Base-by-base conservation (phyloP, 1,140 invertebrate genomes). In the Calycopis cecrops region DNA sequence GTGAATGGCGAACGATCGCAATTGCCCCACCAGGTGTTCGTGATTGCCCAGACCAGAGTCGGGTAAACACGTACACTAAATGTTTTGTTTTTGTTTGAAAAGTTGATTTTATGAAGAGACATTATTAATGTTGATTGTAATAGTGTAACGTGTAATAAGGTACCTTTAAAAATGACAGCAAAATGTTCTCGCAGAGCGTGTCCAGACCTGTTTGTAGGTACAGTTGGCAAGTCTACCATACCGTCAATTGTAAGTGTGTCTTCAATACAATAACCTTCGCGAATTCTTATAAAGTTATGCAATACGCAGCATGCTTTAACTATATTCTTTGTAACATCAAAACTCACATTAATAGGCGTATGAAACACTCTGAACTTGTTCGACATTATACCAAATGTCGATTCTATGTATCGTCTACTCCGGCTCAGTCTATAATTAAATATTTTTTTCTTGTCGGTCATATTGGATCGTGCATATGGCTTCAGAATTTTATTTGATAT, bases 401-500 rank as follows among this genome's bases (percentile, higher is more conserved):
- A 52, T 34, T 51, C 49, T 51, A 52, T 52, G 35, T 52, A 52
- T 16, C 50, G 28, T 49, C 48, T 49, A 34, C n/a, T 33, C 28
- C 57, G 50, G 33, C 57, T 53, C 28, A 53, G 21, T 34, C 52
- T 54, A 35, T 59, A 59, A 37, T 59, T 59, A 51, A 42, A 59
- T 48, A 59, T 34, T 18, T 59, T 59, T 49, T 59, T 55, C 18
- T 59, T 59, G 28, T 59, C 21, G 17, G 52, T 50, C 57, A 59
- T 55, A 50, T 59, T 44, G 48, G 17, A 28, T 54, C 57, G 48
- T 42, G 34, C 37, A 55, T 59, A 59, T 21, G 59, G 59, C 18
- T 47, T 55, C 59, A 60, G n/a, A 44, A 55, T 47, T 37, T 52
- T 35, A 14, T 55, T 55, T 35, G 59, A 60, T 60, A 60, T 55